Conservation (phyloP, 2,888 invertebrate genomes). For the Drosophila macrospina region DNA sequence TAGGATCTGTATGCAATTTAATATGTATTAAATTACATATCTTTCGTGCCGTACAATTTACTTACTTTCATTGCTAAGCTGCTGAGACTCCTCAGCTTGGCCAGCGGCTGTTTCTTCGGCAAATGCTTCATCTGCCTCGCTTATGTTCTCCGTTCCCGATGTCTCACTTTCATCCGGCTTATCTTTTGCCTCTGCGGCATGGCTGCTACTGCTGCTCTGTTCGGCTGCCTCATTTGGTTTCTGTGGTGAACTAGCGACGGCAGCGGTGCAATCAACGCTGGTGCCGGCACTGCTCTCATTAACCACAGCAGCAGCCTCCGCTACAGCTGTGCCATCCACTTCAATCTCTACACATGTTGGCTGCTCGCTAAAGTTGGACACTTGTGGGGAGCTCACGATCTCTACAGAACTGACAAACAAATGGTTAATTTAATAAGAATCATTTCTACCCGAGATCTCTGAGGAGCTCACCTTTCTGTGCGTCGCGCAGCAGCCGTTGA, state of each 20-base stretch:
- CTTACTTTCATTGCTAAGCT: slow-evolving; percentile 80
- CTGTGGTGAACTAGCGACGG: slow-evolving; percentile 55
- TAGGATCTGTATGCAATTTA: slow-evolving; percentile 59
- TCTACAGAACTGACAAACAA: slow-evolving; percentile 89
- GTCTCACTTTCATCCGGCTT: slow-evolving; percentile 51
- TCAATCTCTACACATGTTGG: slow-evolving; percentile 56
- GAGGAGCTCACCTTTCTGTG: slow-evolving; percentile 73
- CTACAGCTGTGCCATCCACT: slow-evolving; percentile 75
- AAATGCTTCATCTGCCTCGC: slow-evolving; percentile 76
- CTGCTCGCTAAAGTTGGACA: slow-evolving; percentile 88
- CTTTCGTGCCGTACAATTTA: not conserved
- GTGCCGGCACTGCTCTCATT: slow-evolving; percentile 60
- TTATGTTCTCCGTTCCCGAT: slow-evolving; percentile 85
- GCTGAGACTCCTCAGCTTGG: slow-evolving; percentile 74
- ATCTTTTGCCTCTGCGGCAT: slow-evolving; percentile 54
- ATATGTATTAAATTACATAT: not conserved
- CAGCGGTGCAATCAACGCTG: slow-evolving; percentile 45
- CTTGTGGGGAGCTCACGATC: slow-evolving; percentile 93
- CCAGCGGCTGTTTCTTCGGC: slow-evolving; percentile 85
- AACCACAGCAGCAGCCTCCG: slow-evolving; percentile 53
- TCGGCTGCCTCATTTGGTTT: slow-evolving; percentile 63
- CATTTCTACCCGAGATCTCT: not conserved
- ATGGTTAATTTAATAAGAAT: not conserved
- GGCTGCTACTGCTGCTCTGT: slow-evolving; percentile 44
- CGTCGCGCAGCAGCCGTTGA: slow-evolving; percentile 78